Evolutionary conservation across 2,888 invertebrate genomes (phyloP).

Genomic region (Meandrusa payeni): DNA sequence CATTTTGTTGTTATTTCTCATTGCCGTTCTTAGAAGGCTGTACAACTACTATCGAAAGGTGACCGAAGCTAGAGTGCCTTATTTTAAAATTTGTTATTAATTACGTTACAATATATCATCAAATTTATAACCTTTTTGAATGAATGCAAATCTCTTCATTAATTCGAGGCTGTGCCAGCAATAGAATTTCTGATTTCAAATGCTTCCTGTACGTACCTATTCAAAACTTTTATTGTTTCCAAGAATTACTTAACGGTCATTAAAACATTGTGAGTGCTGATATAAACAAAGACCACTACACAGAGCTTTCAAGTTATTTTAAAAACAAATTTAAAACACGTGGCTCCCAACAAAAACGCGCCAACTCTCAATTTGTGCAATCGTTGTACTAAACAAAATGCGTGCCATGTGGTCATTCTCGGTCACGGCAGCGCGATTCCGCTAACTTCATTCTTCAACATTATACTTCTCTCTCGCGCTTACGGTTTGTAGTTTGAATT

Average conservation of each 20-base stretch:
- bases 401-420: conserved; percentile 75
- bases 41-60: no score
- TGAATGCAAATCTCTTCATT: no score
- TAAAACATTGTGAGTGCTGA: conserved; percentile 24
- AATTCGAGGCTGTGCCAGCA: not conserved
- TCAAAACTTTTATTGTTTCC: conserved; percentile 23
- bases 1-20: no score
- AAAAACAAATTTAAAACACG: conserved; percentile 53
- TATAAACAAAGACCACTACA: conserved; percentile 32
- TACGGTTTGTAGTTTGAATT: conserved; percentile 40
- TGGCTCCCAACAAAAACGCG: conserved; percentile 68
- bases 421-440: conserved; percentile 47
- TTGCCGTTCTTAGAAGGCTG: no score
- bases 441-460: conserved; percentile 56
- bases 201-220: no score
- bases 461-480: conserved; percentile 47
- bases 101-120: no score
- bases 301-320: conserved; percentile 36
- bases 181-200: conserved; percentile 11
- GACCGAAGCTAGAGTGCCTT: no score
- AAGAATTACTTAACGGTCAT: conserved; percentile 16
- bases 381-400: conserved; percentile 62
- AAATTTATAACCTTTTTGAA: no score
- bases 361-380: conserved; percentile 67
- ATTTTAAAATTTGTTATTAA: no score